These are phyloP conservation scores for Okamejei kenojei DNA, from an alignment of 2,797 vertebrate genomes.

Conservation along the genomic window DNA sequence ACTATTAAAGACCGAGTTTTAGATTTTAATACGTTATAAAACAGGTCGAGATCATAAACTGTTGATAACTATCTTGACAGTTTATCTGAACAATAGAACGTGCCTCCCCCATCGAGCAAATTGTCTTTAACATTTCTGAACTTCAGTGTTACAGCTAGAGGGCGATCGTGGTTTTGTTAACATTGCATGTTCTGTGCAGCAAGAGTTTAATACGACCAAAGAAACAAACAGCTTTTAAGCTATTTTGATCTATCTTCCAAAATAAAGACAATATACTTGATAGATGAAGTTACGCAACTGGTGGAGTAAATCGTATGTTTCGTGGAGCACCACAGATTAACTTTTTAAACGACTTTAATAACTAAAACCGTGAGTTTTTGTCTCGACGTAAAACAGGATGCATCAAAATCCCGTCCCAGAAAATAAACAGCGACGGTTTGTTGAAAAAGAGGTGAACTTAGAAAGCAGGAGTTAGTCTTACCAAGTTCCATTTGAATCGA, in stretches of 20 bases:
- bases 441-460: neutral
- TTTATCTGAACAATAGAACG: neutral
- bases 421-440: neutral
- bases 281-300: neutral
- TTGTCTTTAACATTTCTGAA: neutral
- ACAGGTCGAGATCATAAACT: neutral
- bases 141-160: neutral
- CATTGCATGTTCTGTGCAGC: neutral
- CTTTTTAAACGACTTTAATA: neutral
- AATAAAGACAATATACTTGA: neutral
- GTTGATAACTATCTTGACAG: neutral
- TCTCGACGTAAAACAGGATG: neutral
- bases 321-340: neutral
- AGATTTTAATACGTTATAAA: neutral
- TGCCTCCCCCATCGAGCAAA: neutral
- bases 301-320: neutral
- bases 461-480: neutral
- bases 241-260: neutral
- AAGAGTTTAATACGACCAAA: neutral
- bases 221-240: neutral
- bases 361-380: neutral
- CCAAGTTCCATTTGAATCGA: neutral
- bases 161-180: conserved; percentile 20
- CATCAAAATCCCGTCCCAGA: neutral
- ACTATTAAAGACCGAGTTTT: too few species aligned